Conservation (phyloP, 2,797 vertebrate species). For the Serranus cabrilla region DNA sequence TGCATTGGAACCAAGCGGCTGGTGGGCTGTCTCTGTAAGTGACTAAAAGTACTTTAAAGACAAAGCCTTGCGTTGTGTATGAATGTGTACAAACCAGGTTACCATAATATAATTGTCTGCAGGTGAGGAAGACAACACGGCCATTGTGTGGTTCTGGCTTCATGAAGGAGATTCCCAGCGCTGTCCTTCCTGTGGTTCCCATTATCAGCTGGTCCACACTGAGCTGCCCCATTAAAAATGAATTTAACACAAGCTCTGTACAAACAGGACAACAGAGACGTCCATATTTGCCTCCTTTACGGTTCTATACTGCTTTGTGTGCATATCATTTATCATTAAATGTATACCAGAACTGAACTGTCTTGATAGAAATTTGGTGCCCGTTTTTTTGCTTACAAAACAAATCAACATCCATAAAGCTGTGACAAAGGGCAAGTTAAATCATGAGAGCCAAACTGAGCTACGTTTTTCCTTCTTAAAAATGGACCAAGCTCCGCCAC, state of each 20-base stretch:
- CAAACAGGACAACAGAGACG: background rate
- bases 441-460: no score
- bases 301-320: conserved; percentile 41
- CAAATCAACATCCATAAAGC: background rate
- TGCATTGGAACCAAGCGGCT: conserved; percentile 77
- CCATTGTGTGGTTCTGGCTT: conserved; percentile 84
- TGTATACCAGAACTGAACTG: conserved; percentile 28
- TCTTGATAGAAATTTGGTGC: conserved; percentile 1
- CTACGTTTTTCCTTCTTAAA: no score
- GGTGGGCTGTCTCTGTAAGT: conserved; percentile 84
- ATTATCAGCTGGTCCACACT: conserved; percentile 77
- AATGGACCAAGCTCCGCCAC: no score
- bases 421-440: background rate
- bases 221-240: conserved; percentile 80
- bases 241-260: conserved; percentile 3
- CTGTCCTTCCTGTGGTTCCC: conserved; percentile 81
- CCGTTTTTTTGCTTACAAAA: background rate
- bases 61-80: background rate
- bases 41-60: background rate
- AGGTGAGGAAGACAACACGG: conserved; percentile 86
- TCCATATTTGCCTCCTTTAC: conserved; percentile 9
- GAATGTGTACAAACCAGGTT: background rate
- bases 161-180: conserved; percentile 80
- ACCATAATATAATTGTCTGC: background rate
- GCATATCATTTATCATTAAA: conserved; percentile 68